A percentile compares a stretch with the other conserved stretches of the same genome.
Conservation (phyloP, 2,797 vertebrate genomes). For the Bradypodion pumilum region DNA sequence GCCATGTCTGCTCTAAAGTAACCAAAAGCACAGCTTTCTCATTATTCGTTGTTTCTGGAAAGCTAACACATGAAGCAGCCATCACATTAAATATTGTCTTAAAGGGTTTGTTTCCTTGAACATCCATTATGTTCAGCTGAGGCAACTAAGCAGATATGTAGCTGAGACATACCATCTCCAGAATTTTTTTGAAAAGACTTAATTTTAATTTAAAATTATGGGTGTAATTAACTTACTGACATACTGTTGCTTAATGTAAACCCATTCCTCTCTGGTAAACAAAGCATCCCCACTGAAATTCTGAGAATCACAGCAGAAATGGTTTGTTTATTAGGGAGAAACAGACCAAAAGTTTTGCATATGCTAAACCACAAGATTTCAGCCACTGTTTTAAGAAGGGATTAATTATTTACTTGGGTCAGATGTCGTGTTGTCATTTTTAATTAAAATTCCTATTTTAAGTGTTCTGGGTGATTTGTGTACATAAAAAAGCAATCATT, state of each 20-base stretch:
- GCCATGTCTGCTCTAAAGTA: too few species aligned
- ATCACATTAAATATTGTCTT: neutral
- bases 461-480: neutral
- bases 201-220: neutral
- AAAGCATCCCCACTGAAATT: too few species aligned
- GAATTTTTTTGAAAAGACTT: neutral
- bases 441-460: neutral
- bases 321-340: too few species aligned
- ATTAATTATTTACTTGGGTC: neutral
- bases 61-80: neutral
- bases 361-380: too few species aligned
- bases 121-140: neutral
- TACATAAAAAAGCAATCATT: constrained; percentile 4
- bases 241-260: too few species aligned
- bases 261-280: too few species aligned
- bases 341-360: too few species aligned
- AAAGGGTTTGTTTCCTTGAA: neutral
- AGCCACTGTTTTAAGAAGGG: neutral
- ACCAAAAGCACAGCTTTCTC: neutral
- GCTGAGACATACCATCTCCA: neutral
- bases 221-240: neutral
- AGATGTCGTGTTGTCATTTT: neutral
- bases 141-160: neutral
- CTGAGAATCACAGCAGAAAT: too few species aligned
- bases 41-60: neutral